These are phyloP conservation scores for Sitta europaea DNA, from an alignment of 2,113 vertebrate genomes.

Conservation along the genomic window DNA sequence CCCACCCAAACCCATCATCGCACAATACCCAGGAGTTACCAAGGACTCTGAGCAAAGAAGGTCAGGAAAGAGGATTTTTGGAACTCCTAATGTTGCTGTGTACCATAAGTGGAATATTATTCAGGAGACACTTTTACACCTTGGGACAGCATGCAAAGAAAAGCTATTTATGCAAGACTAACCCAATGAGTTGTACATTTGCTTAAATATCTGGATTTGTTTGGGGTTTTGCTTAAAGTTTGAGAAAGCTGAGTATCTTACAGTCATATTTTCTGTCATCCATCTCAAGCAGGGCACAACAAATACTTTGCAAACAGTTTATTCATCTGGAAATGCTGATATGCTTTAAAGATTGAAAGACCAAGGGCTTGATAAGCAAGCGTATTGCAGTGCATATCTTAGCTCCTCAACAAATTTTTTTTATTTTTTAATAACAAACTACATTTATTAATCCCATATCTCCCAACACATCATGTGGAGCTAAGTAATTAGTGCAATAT, in stretches of 20 bases:
- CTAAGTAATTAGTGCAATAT: background rate
- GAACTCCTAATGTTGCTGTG: background rate
- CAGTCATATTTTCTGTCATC: background rate
- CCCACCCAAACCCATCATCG: background rate
- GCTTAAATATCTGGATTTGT: background rate
- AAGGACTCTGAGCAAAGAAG: background rate
- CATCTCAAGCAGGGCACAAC: background rate
- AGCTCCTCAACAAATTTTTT: background rate
- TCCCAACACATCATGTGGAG: background rate
- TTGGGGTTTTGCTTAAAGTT: background rate
- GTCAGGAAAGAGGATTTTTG: background rate
- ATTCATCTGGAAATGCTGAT: background rate
- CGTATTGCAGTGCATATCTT: background rate
- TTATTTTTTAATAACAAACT: background rate
- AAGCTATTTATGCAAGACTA: background rate
- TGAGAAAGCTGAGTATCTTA: background rate
- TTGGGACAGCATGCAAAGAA: background rate
- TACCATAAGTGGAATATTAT: background rate
- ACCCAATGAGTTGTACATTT: fast-evolving
- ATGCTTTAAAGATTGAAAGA: background rate
- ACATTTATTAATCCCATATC: background rate
- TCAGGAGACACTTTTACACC: background rate
- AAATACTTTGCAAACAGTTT: background rate
- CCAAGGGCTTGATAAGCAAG: background rate
- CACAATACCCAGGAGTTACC: background rate